phyloP scores from a whole-genome alignment of 2,888 invertebrate genomes.

The Leucoma salicis region DNA sequence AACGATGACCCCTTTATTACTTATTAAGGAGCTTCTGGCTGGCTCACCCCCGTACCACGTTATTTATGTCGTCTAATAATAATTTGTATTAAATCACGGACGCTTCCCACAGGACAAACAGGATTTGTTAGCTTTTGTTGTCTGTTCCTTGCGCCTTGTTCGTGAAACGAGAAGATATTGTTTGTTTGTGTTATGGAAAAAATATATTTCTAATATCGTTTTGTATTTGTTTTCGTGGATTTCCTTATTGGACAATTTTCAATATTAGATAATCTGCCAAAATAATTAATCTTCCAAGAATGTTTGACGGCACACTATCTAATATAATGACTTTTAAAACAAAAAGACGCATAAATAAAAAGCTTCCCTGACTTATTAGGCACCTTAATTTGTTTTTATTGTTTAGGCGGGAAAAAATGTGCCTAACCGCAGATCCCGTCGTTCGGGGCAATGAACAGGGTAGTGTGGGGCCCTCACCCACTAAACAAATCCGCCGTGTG shows the following conservation, averaged over 20 bases:
- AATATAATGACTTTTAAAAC: too few relatives aligned
- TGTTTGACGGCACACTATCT: too few relatives aligned
- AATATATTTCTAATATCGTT: conserved; percentile 44
- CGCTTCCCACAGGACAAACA: conserved; percentile 74
- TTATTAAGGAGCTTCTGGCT: conserved; percentile 75
- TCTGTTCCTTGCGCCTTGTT: conserved; percentile 49
- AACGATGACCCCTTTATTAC: conserved; percentile 82
- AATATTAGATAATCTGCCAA: too few relatives aligned
- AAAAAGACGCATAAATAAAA: too few relatives aligned
- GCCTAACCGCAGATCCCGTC: too few relatives aligned
- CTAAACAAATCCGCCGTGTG: too few relatives aligned
- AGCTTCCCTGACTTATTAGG: too few relatives aligned
- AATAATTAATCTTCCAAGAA: too few relatives aligned
- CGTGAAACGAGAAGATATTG: conserved; percentile 57
- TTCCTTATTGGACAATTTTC: not conserved
- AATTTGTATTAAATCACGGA: conserved; percentile 82
- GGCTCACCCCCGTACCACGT: conserved; percentile 63
- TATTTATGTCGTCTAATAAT: conserved; percentile 82
- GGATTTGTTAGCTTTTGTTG: conserved; percentile 80
- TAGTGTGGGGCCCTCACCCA: too few relatives aligned
- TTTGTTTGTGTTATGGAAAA: conserved; percentile 56
- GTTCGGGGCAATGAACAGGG: too few relatives aligned
- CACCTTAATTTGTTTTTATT: too few relatives aligned
- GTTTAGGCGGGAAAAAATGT: too few relatives aligned
- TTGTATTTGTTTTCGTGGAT: conserved; percentile 29